Evolutionary conservation across 2,113 vertebrate genomes (phyloP).

Genomic region (Myrmecophaga tridactyla): DNA sequence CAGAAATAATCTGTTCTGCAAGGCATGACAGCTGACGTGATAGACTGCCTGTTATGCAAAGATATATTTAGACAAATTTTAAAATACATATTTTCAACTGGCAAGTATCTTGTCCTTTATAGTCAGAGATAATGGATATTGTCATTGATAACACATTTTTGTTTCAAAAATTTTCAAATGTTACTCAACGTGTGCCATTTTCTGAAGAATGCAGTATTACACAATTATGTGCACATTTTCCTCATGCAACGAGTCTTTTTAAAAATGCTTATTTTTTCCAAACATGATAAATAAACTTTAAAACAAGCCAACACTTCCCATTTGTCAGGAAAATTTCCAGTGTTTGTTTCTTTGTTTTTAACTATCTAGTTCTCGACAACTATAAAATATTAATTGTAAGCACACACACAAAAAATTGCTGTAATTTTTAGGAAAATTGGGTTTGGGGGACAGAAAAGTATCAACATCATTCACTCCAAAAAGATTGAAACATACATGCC

Average conservation of each 20-base stretch:
- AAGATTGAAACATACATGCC: background rate
- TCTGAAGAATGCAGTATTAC: background rate
- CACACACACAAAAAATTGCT: background rate
- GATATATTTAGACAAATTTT: constrained; percentile 69
- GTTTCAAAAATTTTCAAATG: background rate
- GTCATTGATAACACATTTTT: constrained; percentile 42
- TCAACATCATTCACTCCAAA: background rate
- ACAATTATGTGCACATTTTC: background rate
- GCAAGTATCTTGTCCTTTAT: constrained; percentile 50
- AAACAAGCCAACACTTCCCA: background rate
- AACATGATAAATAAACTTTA: background rate
- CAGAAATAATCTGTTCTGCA: constrained; percentile 56
- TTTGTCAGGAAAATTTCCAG: background rate
- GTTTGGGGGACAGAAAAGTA: background rate
- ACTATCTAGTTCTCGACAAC: background rate
- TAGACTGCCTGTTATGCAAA: constrained; percentile 66
- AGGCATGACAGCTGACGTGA: constrained; percentile 68
- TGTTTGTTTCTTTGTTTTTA: background rate
- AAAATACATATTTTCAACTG: constrained; percentile 53
- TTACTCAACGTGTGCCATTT: background rate
- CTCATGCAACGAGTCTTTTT: background rate
- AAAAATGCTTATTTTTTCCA: background rate
- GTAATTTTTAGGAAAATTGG: background rate
- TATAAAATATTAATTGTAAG: background rate
- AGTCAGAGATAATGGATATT: constrained; percentile 54